Percentiles rank a stretch among this genome's conserved stretches.
These are phyloP conservation scores for Paralichthys olivaceus DNA, from an alignment of 2,113 vertebrate genomes.

Conservation along the genomic window DNA sequence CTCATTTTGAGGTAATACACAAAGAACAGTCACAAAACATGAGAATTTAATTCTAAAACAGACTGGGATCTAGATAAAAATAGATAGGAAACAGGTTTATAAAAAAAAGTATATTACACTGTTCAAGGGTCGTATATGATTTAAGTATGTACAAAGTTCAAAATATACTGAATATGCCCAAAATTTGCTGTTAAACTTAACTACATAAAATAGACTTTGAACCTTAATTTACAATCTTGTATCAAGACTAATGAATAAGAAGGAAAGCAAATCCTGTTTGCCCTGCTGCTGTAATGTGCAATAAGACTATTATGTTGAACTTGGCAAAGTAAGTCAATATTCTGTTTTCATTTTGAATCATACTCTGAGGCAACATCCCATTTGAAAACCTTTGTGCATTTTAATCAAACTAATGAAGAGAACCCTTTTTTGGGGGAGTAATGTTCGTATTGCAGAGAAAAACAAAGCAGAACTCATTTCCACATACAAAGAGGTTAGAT, in stretches of 20 bases:
- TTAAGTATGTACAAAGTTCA: constrained; percentile 81
- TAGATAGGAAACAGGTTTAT: constrained; percentile 74
- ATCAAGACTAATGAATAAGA: constrained; percentile 50
- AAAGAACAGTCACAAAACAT: constrained; percentile 58
- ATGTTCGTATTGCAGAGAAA: neutral
- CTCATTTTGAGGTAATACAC: constrained; percentile 12
- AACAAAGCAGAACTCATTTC: neutral
- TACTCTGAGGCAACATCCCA: constrained; percentile 54
- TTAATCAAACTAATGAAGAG: constrained; percentile 52
- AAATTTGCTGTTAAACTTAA: constrained; percentile 53
- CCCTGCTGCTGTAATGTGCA: constrained; percentile 31
- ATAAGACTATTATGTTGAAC: constrained; percentile 19
- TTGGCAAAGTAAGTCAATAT: neutral
- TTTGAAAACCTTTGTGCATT: constrained; percentile 31
- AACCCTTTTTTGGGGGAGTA: constrained; percentile 6
- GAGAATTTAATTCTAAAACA: constrained; percentile 78
- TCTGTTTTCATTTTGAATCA: constrained; percentile 43
- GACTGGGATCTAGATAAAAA: constrained; percentile 74
- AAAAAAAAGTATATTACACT: constrained; percentile 80
- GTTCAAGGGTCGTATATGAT: constrained; percentile 67
- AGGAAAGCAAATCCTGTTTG: constrained; percentile 30
- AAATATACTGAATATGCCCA: constrained; percentile 76
- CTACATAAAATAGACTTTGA: constrained; percentile 77
- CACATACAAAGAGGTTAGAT: constrained; percentile 2
- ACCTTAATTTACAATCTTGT: constrained; percentile 68